These are phyloP conservation scores for Stylophora pistillata DNA, from an alignment of 64 coral and sea anemone species.

Conservation along the genomic window DNA sequence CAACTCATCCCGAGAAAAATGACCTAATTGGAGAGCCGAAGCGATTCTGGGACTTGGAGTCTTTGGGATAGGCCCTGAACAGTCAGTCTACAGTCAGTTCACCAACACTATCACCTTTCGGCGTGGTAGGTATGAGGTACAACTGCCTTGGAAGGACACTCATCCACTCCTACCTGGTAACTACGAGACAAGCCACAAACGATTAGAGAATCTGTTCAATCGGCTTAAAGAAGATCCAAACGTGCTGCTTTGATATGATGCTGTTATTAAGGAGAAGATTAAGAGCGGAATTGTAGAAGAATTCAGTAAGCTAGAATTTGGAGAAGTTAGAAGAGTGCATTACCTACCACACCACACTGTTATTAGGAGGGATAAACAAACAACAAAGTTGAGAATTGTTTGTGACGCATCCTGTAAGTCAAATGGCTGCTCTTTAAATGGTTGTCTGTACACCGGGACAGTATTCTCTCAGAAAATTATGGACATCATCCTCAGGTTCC, in stretches of 20 bases:
- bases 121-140: too few relatives aligned
- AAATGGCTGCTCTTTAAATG: constrained; percentile 43
- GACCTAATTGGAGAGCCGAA: constrained; percentile 35
- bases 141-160: too few relatives aligned
- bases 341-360: constrained; percentile 69
- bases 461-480: constrained; percentile 29
- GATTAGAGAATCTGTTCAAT: too few relatives aligned
- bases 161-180: too few relatives aligned
- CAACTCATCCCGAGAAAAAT: background rate
- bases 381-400: constrained; percentile 61
- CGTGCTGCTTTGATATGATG: constrained; percentile 54
- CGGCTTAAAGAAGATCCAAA: too few relatives aligned
- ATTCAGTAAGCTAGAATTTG: background rate
- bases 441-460: constrained; percentile 47
- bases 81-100: constrained; percentile 48
- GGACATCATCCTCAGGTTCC: constrained; percentile 55
- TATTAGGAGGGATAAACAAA: constrained; percentile 49
- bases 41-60: constrained; percentile 51
- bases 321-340: constrained; percentile 56
- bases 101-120: constrained; percentile 6
- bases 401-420: constrained; percentile 67
- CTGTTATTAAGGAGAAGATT: constrained; percentile 45
- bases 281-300: constrained; percentile 62
- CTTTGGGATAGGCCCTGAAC: constrained; percentile 31
- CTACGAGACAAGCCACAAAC: too few relatives aligned